A percentile compares a stretch with the other conserved stretches of the same genome.
Conservation (phyloP, 2,113 vertebrate genomes). For the Muntiacus muntjak region DNA sequence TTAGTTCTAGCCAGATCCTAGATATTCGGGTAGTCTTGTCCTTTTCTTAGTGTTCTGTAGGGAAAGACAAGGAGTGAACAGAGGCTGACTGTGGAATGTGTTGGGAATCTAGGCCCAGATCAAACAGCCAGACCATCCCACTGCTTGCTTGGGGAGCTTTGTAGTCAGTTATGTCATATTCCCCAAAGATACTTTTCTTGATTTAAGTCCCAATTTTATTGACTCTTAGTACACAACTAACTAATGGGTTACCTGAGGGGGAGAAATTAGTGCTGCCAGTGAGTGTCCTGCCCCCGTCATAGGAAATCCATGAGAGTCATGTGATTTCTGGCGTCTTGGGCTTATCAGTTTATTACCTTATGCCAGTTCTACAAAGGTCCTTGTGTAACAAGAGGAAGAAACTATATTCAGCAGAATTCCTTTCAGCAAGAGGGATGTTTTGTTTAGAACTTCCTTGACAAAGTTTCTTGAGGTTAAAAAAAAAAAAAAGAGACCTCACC, state of each 20-base stretch:
- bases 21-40: not conserved
- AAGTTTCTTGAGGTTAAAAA: not conserved
- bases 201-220: not conserved
- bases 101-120: not conserved
- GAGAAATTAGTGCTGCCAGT: not conserved
- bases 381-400: slow-evolving; percentile 12
- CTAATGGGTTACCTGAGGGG: not conserved
- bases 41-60: not conserved
- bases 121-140: not conserved
- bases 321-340: not conserved
- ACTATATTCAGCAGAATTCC: slow-evolving; percentile 10
- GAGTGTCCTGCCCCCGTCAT: not conserved
- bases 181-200: not conserved
- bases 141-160: not conserved
- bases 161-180: not conserved
- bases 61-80: not conserved
- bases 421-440: slow-evolving; percentile 19
- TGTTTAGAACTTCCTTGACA: slow-evolving; percentile 35
- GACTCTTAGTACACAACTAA: not conserved
- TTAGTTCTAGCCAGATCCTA: not conserved
- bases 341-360: not conserved
- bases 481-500: not conserved
- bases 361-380: not conserved
- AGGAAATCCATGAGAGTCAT: not conserved
- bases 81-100: not conserved